Evolutionary conservation across 2,797 vertebrate genomes (phyloP).

Genomic region (Zenarchopterus dispar): DNA sequence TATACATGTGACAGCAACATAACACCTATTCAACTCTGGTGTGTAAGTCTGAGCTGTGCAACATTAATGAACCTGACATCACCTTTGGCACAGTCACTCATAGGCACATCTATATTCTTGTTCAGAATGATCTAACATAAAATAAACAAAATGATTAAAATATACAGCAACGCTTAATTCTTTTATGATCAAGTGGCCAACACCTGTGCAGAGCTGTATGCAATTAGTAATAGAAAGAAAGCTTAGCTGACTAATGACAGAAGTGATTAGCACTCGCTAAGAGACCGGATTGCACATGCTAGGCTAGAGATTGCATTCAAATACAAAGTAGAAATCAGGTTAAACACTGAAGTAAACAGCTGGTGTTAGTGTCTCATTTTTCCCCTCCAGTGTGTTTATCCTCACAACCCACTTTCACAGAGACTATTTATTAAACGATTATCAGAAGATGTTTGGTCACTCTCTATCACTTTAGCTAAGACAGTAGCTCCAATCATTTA

Average conservation of each 20-base stretch:
- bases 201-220: conserved; percentile 47
- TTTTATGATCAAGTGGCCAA: conserved; percentile 30
- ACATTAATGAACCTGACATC: conserved; percentile 7
- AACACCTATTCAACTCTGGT: conserved; percentile 20
- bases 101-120: not conserved
- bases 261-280: conserved; percentile 63
- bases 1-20: conserved; percentile 28
- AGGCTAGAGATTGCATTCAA: conserved; percentile 38
- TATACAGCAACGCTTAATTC: conserved; percentile 20
- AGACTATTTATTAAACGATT: conserved; percentile 54
- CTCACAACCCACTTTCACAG: conserved; percentile 24
- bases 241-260: conserved; percentile 54
- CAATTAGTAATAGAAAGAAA: conserved; percentile 59
- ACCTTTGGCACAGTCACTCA: conserved; percentile 2
- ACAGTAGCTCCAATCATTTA: not conserved
- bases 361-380: conserved; percentile 33
- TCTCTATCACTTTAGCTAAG: not conserved
- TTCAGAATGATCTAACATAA: not conserved
- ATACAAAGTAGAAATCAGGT: conserved; percentile 31
- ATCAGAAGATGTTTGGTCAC: conserved; percentile 18
- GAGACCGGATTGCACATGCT: conserved; percentile 48
- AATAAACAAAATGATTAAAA: conserved; percentile 1
- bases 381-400: conserved; percentile 31
- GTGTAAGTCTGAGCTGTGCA: conserved; percentile 38
- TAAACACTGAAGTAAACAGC: conserved; percentile 36